Conservation (phyloP, 2,888 invertebrate genomes). For the Unio pictorum region DNA sequence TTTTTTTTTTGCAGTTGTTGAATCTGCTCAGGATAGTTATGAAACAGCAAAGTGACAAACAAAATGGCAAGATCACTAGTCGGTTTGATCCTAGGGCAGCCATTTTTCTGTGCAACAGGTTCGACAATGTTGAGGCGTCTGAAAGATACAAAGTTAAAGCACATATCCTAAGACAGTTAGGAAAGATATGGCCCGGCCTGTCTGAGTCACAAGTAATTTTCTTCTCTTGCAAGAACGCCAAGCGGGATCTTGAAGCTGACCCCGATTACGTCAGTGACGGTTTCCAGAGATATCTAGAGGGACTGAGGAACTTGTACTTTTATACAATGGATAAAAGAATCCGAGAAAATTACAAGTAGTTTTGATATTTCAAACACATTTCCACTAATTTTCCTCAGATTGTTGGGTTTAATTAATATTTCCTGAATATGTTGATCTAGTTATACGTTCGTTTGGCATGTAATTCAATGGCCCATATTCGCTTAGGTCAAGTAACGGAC, state of each 20-base stretch:
- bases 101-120: slow-evolving; percentile 63
- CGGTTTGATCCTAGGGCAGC: slow-evolving; percentile 54
- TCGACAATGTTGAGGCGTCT: slow-evolving; percentile 52
- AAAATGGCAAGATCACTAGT: neutral
- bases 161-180: slow-evolving; percentile 39
- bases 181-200: slow-evolving; percentile 53
- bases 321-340: slow-evolving; percentile 24
- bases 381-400: no score
- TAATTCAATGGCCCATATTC: no score
- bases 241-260: slow-evolving; percentile 20
- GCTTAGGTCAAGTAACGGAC: no score
- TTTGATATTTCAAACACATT: neutral
- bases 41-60: slow-evolving; percentile 13
- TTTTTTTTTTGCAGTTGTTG: slow-evolving; percentile 37
- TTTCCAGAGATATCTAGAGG: slow-evolving; percentile 23
- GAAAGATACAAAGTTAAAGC: slow-evolving; percentile 45
- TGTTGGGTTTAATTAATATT: no score
- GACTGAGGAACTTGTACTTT: slow-evolving; percentile 17
- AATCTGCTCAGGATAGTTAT: slow-evolving; percentile 45
- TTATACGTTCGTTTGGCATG: no score
- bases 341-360: slow-evolving; percentile 25
- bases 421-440: neutral
- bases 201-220: slow-evolving; percentile 43
- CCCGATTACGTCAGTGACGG: slow-evolving; percentile 30
- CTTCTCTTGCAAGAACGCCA: slow-evolving; percentile 31